Conservation (phyloP, 2,797 vertebrate genomes). For the Bradypodion pumilum region DNA sequence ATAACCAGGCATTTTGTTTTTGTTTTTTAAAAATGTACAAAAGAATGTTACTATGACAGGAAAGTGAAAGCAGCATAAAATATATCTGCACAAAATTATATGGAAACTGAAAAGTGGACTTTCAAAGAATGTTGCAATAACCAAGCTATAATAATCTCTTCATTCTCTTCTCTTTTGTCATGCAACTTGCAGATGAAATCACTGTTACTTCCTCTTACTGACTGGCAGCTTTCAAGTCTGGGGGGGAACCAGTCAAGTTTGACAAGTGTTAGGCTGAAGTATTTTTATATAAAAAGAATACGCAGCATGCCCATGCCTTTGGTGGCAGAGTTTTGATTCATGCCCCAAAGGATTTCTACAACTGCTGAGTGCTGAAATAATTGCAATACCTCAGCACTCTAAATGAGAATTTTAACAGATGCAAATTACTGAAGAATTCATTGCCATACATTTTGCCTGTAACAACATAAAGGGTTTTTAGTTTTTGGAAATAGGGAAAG, state of each 20-base stretch:
- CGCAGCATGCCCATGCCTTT: constrained; percentile 4
- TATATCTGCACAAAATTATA: not conserved
- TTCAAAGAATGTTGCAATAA: not conserved
- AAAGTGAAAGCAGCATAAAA: constrained; percentile 26
- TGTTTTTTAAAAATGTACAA: not conserved
- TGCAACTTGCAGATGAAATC: constrained; percentile 5
- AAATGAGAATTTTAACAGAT: constrained; percentile 15
- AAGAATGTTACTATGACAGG: constrained; percentile 9
- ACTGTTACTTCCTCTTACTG: not conserved
- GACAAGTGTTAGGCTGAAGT: not conserved
- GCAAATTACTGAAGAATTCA: not conserved
- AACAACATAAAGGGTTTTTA: constrained; percentile 9
- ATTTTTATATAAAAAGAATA: constrained; percentile 28
- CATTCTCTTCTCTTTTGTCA: not conserved
- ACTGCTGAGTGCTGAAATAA: constrained; percentile 18
- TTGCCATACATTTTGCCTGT: not conserved
- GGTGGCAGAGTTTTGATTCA: constrained; percentile 25
- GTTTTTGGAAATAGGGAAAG: no score
- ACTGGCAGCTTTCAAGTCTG: not conserved
- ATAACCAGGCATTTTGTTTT: constrained; percentile 14
- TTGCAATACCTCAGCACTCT: constrained; percentile 26
- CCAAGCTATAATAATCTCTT: not conserved
- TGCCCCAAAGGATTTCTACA: constrained; percentile 30
- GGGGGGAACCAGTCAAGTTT: not conserved
- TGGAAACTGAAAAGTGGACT: not conserved